These are phyloP conservation scores for Zaprionus vittiger DNA, from an alignment of 1,140 invertebrate species.

Conservation along the genomic window DNA sequence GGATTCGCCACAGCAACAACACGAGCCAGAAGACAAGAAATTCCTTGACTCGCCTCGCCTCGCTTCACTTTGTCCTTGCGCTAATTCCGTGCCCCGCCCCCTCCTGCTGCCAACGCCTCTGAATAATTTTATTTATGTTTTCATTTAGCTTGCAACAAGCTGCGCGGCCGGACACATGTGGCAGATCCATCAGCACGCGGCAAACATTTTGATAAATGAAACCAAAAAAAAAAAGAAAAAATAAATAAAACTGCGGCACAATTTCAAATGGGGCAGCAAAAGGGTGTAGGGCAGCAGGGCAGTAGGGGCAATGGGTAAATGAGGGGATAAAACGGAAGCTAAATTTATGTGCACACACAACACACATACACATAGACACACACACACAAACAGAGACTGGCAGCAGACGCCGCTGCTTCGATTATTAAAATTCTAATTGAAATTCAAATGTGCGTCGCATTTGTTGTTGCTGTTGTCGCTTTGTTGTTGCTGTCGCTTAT, in stretches of 20 bases:
- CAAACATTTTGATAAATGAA: constrained; percentile 75
- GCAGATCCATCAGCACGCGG: constrained; percentile 58
- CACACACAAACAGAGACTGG: constrained; percentile 23
- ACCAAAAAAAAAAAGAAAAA: constrained; percentile 48
- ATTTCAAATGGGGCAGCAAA: constrained; percentile 12
- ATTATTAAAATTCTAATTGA: constrained; percentile 83
- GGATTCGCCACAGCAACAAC: constrained; percentile 38
- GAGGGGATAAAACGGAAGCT: constrained; percentile 54
- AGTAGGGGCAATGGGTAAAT: neutral
- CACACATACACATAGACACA: constrained; percentile 24
- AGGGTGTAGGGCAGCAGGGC: neutral
- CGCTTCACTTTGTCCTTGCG: constrained; percentile 54
- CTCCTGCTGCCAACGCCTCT: constrained; percentile 2
- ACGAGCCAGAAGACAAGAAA: constrained; percentile 1
- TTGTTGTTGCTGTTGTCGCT: constrained; percentile 26
- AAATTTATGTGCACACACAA: constrained; percentile 75
- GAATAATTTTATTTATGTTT: constrained; percentile 77
- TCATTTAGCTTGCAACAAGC: constrained; percentile 48
- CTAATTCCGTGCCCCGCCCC: constrained; percentile 54
- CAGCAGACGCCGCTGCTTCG: constrained; percentile 48
- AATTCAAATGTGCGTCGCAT: constrained; percentile 75
- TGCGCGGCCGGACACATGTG: constrained; percentile 19
- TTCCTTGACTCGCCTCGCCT: constrained; percentile 16
- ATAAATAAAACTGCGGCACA: constrained; percentile 60
- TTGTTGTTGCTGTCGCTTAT: constrained; percentile 64